These are phyloP conservation scores for Pristionchus arcanus DNA, from an alignment of 2,888 invertebrate species.

Conservation along the genomic window DNA sequence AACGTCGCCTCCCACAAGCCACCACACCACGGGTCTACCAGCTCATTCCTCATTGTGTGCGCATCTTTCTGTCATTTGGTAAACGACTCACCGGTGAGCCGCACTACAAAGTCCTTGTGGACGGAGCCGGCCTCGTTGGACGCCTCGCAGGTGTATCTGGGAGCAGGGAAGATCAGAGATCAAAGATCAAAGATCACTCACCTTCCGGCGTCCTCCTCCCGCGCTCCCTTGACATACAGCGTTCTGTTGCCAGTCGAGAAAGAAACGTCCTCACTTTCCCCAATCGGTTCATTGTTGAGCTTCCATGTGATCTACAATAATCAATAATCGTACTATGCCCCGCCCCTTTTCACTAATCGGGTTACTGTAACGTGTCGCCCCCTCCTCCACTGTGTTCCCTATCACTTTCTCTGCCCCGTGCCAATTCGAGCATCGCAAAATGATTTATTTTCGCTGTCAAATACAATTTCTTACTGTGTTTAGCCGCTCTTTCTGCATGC, in stretches of 20 bases:
- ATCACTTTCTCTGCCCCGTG: constrained; percentile 23
- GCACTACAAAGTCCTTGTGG: constrained; percentile 71
- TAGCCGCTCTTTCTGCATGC: not conserved
- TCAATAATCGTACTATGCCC: constrained; percentile 38
- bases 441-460: not conserved
- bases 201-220: constrained; percentile 60
- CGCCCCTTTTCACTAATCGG: constrained; percentile 38
- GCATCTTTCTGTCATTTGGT: not conserved
- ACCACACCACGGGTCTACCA: not conserved
- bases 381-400: constrained; percentile 43
- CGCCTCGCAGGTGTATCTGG: constrained; percentile 80
- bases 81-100: constrained; percentile 67
- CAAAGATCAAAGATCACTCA: constrained; percentile 40
- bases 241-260: constrained; percentile 61
- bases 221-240: constrained; percentile 56
- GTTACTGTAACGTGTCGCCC: constrained; percentile 14
- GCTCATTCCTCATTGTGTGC: constrained; percentile 29
- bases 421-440: not conserved
- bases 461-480: not conserved
- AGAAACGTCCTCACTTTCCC: constrained; percentile 15
- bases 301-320: constrained; percentile 64
- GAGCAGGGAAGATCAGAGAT: constrained; percentile 33
- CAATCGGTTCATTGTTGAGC: constrained; percentile 57
- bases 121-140: constrained; percentile 80
- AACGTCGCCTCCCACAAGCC: not conserved